phyloP scores from a whole-genome alignment of 2,113 vertebrate species.

The Mobula birostris region DNA sequence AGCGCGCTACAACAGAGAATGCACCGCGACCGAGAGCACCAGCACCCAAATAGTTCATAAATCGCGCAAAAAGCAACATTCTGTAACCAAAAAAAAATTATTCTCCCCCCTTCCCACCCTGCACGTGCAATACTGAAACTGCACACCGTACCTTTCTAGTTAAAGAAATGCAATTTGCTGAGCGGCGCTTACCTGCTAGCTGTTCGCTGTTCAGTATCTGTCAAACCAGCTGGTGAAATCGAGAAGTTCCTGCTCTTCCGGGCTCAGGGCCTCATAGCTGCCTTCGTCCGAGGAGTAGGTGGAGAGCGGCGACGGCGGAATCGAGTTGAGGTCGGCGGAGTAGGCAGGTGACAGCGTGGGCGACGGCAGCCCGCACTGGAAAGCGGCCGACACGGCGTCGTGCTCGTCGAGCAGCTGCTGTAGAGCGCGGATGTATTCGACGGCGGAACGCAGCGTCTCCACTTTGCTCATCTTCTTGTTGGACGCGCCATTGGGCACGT shows the following conservation, averaged over 20 bases:
- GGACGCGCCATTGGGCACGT: conserved; percentile 84
- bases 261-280: conserved; percentile 72
- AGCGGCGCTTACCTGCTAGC: background rate
- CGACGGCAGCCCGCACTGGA: conserved; percentile 68
- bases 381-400: conserved; percentile 69
- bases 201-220: conserved; percentile 62
- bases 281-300: conserved; percentile 82
- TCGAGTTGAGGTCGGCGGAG: conserved; percentile 51
- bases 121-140: too few species aligned
- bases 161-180: too few species aligned
- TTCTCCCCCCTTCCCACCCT: too few species aligned
- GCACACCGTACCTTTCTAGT: too few species aligned
- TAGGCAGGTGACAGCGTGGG: conserved; percentile 55
- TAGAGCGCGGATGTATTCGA: conserved; percentile 87
- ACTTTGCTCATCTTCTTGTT: conserved; percentile 98
- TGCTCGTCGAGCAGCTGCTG: conserved; percentile 85
- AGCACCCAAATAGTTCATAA: too few species aligned
- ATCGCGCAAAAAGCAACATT: too few species aligned
- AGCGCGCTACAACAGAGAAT: too few species aligned
- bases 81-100: too few species aligned
- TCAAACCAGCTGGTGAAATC: conserved; percentile 88
- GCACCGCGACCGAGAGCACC: too few species aligned
- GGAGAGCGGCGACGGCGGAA: conserved; percentile 69
- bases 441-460: conserved; percentile 88
- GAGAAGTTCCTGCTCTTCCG: conserved; percentile 77